These are phyloP conservation scores for Leucosticte australis DNA, from an alignment of 2,113 vertebrate species.

Conservation along the genomic window DNA sequence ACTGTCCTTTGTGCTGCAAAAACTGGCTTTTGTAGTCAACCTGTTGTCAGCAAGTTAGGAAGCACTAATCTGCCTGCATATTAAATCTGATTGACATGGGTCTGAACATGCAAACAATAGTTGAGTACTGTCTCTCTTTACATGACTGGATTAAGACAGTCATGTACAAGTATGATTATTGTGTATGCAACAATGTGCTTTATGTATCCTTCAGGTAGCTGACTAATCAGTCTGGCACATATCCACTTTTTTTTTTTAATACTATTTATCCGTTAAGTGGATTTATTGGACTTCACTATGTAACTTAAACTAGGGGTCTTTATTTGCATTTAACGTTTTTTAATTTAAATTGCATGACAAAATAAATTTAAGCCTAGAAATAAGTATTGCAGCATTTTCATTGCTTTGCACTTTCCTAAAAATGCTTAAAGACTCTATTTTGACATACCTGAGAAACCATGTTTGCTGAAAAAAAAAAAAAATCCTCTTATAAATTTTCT, in stretches of 20 bases:
- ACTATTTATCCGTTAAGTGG: not conserved
- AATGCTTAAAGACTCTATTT: not conserved
- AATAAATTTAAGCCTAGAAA: not conserved
- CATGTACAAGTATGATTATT: constrained; percentile 32
- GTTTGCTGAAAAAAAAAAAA: not conserved
- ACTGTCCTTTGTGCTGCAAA: not conserved
- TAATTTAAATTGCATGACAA: not conserved
- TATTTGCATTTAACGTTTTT: not conserved
- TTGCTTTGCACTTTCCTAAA: not conserved
- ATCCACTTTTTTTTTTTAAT: not conserved
- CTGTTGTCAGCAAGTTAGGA: constrained; percentile 11
- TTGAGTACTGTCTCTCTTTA: not conserved
- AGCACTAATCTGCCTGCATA: constrained; percentile 29
- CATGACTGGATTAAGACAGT: constrained; percentile 2
- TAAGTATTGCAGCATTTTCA: not conserved
- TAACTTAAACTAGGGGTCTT: not conserved
- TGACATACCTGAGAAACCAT: not conserved
- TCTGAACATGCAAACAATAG: constrained; percentile 10
- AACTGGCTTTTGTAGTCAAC: not conserved
- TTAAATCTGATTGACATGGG: constrained; percentile 32
- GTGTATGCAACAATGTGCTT: not conserved
- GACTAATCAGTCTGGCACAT: constrained; percentile 29
- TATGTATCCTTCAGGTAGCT: constrained; percentile 31
- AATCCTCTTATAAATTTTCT: not conserved
- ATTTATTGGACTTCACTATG: not conserved